A percentile compares a stretch with the other conserved stretches of the same genome.
These are phyloP conservation scores for Nesogale talazaci DNA, from an alignment of 2,113 vertebrate genomes.

Conservation along the genomic window DNA sequence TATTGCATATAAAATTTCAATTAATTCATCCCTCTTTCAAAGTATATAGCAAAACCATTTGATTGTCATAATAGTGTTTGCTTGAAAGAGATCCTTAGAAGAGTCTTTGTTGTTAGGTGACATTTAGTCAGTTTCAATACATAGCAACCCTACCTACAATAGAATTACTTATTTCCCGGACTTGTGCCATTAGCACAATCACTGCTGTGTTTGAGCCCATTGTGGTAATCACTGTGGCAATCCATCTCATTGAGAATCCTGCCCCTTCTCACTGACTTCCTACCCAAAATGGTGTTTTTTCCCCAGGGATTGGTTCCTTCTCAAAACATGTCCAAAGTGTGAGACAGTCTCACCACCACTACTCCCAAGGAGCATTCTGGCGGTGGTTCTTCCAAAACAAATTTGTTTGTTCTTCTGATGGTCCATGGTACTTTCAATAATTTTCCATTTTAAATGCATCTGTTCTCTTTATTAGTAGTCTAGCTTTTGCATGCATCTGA, in stretches of 20 bases:
- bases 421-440: too few relatives aligned
- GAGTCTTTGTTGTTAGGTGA: not conserved
- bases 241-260: not conserved
- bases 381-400: too few relatives aligned
- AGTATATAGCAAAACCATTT: slow-evolving; percentile 67
- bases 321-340: not conserved
- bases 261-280: not conserved
- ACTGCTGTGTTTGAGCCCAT: not conserved
- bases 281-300: not conserved
- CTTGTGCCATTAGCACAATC: not conserved
- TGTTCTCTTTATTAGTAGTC: too few relatives aligned
- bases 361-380: too few relatives aligned
- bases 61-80: slow-evolving; percentile 56
- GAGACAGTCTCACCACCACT: not conserved
- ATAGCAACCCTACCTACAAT: not conserved
- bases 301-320: not conserved
- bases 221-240: not conserved
- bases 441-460: too few relatives aligned
- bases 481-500: too few relatives aligned
- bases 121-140: not conserved
- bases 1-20: slow-evolving; percentile 80
- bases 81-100: slow-evolving; percentile 57
- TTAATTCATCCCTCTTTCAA: slow-evolving; percentile 80
- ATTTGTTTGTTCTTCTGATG: too few relatives aligned
- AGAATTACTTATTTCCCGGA: not conserved